These are phyloP conservation scores for Cuculus canorus DNA, from an alignment of 2,797 vertebrate species.

Conservation along the genomic window DNA sequence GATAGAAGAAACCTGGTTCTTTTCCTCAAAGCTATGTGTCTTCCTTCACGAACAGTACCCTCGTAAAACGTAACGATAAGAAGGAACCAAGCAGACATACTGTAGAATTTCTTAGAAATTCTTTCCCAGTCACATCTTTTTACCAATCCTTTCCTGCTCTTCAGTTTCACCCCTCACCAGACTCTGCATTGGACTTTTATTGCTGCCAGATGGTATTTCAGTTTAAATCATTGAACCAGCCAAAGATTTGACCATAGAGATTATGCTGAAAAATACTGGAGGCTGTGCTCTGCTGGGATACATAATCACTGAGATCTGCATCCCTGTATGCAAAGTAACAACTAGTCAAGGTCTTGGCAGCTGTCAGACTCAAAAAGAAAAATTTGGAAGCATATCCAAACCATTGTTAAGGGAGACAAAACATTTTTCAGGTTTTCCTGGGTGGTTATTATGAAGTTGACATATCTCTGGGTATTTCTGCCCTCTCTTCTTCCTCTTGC, in stretches of 20 bases:
- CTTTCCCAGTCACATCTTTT: not conserved
- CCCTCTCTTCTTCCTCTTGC: not conserved
- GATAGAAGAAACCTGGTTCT: not conserved
- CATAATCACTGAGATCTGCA: not conserved
- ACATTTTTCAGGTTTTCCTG: not conserved
- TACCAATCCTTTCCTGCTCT: not conserved
- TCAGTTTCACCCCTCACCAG: not conserved
- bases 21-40: not conserved
- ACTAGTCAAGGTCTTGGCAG: not conserved
- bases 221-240: not conserved
- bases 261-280: not conserved
- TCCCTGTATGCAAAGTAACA: not conserved
- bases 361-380: not conserved
- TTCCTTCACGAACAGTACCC: not conserved
- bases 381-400: not conserved
- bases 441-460: not conserved
- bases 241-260: not conserved
- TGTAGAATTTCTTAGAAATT: not conserved
- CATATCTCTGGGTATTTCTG: not conserved
- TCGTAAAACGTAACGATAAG: not conserved
- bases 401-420: not conserved
- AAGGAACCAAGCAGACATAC: not conserved
- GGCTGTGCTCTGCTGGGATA: not conserved
- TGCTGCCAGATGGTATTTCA: not conserved
- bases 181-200: not conserved